phyloP scores from a whole-genome alignment of 1,140 invertebrate genomes.

The Venustaconcha ellipsiformis region DNA sequence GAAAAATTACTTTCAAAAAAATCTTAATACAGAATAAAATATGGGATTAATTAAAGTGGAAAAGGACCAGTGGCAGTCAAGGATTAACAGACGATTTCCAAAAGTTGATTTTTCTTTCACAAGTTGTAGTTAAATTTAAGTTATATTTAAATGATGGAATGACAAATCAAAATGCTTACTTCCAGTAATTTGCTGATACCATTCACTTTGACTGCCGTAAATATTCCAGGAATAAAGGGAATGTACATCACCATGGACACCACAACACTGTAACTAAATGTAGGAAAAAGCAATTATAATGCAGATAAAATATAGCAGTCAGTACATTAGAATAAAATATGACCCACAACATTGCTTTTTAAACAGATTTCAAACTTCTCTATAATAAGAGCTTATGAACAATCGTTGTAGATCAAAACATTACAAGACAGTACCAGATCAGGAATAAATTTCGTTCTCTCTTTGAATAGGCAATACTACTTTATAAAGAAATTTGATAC shows the following conservation, averaged over 20 bases:
- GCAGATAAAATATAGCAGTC: background rate
- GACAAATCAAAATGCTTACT: slow-evolving; percentile 23
- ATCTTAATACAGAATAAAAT: background rate
- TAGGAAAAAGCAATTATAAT: background rate
- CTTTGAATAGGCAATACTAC: too few relatives aligned
- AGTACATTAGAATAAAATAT: background rate
- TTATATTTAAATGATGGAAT: background rate
- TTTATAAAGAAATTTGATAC: too few relatives aligned
- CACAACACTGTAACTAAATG: slow-evolving; percentile 61
- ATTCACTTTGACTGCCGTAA: slow-evolving; percentile 42
- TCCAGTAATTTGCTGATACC: slow-evolving; percentile 36
- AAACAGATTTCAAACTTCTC: background rate
- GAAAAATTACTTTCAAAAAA: background rate
- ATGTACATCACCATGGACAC: slow-evolving; percentile 46
- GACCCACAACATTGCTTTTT: too few relatives aligned
- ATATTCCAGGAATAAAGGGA: slow-evolving; percentile 47
- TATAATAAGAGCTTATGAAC: background rate
- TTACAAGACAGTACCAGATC: background rate
- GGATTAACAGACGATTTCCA: slow-evolving; percentile 4
- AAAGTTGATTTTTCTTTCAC: background rate
- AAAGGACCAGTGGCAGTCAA: background rate
- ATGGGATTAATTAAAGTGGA: background rate
- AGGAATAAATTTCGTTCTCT: too few relatives aligned
- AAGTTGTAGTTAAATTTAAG: background rate
- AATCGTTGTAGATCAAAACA: background rate